These are phyloP conservation scores for Phalanger gymnotis DNA, from an alignment of 2,797 vertebrate genomes.

Conservation along the genomic window DNA sequence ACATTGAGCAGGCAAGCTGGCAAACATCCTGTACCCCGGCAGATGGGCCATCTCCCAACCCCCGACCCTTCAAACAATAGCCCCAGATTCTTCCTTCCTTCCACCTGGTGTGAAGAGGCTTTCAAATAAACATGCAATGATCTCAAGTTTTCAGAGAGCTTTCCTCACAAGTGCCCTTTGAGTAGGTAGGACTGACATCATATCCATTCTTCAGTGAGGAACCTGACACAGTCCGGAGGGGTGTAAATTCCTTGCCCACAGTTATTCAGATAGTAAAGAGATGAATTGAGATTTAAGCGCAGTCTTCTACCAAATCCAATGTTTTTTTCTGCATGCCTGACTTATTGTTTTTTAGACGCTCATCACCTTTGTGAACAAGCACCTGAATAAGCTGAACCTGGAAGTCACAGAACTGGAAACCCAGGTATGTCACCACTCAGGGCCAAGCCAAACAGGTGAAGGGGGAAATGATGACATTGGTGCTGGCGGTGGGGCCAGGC, in stretches of 20 bases:
- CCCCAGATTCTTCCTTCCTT: neutral
- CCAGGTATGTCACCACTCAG: conserved; percentile 87
- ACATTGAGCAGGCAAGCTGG: neutral
- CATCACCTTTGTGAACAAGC: conserved; percentile 99
- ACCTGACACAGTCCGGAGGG: neutral
- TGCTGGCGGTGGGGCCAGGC: neutral
- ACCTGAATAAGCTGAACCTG: conserved; percentile 97
- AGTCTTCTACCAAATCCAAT: neutral
- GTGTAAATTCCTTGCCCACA: neutral
- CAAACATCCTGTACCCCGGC: neutral
- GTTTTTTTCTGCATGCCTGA: neutral
- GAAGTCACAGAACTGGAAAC: conserved; percentile 98
- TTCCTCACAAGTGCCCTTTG: neutral
- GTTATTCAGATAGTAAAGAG: neutral
- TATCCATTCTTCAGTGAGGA: neutral
- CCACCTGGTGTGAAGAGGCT: neutral
- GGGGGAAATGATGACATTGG: neutral
- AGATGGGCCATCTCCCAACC: neutral
- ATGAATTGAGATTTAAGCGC: neutral
- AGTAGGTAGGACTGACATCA: neutral
- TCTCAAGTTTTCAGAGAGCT: neutral
- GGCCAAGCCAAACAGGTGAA: neutral
- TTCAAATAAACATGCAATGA: neutral
- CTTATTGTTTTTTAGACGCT: conserved; percentile 89
- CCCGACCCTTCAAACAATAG: neutral